A percentile compares a stretch with the other conserved stretches of the same genome.
These are phyloP conservation scores for Drosophila yooni DNA, from an alignment of 2,888 invertebrate genomes.

Conservation along the genomic window DNA sequence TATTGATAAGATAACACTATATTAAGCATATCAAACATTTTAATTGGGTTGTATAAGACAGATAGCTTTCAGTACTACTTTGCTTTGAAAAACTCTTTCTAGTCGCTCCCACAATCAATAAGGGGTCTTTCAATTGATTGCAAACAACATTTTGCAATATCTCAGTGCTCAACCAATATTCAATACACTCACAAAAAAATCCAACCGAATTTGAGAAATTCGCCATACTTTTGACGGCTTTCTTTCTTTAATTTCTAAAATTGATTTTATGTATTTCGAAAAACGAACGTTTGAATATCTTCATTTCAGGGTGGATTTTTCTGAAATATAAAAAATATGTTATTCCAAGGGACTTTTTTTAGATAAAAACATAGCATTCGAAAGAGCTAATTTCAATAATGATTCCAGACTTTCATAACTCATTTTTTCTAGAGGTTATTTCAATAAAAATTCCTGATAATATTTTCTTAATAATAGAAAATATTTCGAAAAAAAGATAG, in stretches of 20 bases:
- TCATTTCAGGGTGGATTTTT: background rate
- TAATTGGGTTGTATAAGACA: background rate
- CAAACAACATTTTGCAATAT: conserved; percentile 2
- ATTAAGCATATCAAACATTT: background rate
- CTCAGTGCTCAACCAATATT: background rate
- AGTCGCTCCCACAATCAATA: background rate
- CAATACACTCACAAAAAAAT: background rate
- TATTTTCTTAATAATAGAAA: too few relatives aligned
- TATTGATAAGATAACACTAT: background rate
- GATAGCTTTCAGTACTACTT: background rate
- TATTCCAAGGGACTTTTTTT: background rate
- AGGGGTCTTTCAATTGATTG: background rate
- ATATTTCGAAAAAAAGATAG: background rate
- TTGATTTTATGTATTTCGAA: background rate
- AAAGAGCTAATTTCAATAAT: too few relatives aligned
- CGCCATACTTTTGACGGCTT: background rate
- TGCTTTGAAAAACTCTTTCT: too few relatives aligned
- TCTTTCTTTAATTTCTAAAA: background rate
- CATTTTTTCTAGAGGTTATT: background rate
- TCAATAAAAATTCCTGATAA: background rate
- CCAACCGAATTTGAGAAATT: too few relatives aligned
- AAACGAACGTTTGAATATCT: background rate
- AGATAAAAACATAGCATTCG: too few relatives aligned
- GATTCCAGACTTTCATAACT: too few relatives aligned
- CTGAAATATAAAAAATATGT: background rate